These are phyloP conservation scores for Buceros bicornis DNA, from an alignment of 2,797 vertebrate species.

Conservation along the genomic window DNA sequence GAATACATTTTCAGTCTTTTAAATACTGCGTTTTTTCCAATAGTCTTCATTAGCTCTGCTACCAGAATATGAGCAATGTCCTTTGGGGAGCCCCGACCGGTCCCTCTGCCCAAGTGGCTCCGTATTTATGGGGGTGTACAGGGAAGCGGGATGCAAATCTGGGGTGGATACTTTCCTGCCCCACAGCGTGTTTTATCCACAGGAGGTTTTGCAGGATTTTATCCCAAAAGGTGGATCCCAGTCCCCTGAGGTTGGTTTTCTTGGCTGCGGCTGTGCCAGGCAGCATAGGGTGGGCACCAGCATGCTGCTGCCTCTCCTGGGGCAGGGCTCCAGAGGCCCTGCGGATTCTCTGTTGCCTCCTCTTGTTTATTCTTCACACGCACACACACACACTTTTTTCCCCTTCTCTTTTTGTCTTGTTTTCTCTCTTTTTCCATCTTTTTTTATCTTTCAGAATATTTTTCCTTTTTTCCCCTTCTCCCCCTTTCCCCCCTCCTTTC, in stretches of 20 bases:
- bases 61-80: background rate
- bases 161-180: background rate
- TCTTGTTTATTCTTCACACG: background rate
- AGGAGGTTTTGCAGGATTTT: background rate
- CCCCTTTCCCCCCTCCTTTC: background rate
- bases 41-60: slow-evolving; percentile 51
- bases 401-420: background rate
- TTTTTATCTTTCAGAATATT: too few species aligned
- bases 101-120: background rate
- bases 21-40: slow-evolving; percentile 69
- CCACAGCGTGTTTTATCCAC: rapidly evolving
- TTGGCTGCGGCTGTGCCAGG: background rate
- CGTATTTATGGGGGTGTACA: too few species aligned
- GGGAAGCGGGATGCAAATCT: background rate
- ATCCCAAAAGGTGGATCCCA: background rate
- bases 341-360: background rate
- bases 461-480: too few species aligned
- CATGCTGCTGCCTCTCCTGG: background rate
- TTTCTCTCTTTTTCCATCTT: too few species aligned
- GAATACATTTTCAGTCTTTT: slow-evolving; percentile 74
- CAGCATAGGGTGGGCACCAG: rapidly evolving
- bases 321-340: rapidly evolving
- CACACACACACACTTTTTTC: too few species aligned
- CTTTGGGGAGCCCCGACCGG: background rate
- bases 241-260: background rate